These are phyloP conservation scores for Chaetophractus vellerosus DNA, from an alignment of 2,797 vertebrate species.

Conservation along the genomic window DNA sequence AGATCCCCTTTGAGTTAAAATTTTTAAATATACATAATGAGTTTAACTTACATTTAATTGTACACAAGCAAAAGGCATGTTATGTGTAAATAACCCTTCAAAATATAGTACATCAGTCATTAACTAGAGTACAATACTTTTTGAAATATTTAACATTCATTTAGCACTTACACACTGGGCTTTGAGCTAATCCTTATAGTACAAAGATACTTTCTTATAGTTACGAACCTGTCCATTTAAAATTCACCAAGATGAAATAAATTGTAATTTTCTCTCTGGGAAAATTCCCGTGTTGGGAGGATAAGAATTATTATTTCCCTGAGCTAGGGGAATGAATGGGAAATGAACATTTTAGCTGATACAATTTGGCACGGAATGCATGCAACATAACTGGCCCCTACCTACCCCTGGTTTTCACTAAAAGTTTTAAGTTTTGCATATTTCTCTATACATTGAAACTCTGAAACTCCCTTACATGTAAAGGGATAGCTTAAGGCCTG, in stretches of 20 bases:
- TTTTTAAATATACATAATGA: not conserved
- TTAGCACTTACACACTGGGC: not conserved
- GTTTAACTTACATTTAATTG: conserved; percentile 43
- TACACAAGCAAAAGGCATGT: not conserved
- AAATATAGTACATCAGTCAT: not conserved
- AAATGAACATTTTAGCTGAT: conserved; percentile 47
- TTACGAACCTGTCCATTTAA: not conserved
- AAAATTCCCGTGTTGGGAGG: not conserved
- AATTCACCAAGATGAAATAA: conserved; percentile 48
- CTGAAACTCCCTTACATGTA: not conserved
- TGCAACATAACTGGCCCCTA: not conserved
- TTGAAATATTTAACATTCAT: not conserved
- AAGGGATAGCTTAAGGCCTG: conserved; percentile 8
- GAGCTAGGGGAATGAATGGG: not conserved
- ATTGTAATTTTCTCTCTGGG: not conserved
- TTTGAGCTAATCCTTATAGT: not conserved
- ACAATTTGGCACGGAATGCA: not conserved
- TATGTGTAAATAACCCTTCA: not conserved
- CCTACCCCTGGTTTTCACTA: conserved; percentile 23
- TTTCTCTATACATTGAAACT: conserved; percentile 10
- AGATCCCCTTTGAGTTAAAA: not conserved
- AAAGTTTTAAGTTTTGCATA: conserved; percentile 31
- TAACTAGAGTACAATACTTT: not conserved
- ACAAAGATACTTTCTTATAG: not conserved
- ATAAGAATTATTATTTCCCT: conserved; percentile 17